Evolutionary conservation across 2,797 vertebrate genomes (phyloP).

Genomic region (Pangasius djambal): DNA sequence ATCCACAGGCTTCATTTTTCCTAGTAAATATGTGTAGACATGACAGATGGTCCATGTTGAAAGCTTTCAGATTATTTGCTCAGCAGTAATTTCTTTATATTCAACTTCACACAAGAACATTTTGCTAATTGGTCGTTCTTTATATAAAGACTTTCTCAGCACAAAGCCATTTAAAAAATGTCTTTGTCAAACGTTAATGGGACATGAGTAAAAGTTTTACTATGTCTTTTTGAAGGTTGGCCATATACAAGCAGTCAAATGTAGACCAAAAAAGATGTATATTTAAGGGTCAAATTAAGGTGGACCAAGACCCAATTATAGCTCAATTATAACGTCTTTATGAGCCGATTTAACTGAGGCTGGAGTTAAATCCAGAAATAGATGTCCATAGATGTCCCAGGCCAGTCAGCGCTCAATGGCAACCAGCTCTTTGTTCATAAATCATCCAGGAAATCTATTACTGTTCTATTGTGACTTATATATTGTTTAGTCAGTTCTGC

Average conservation of each 20-base stretch:
- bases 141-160: not conserved
- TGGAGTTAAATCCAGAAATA: not conserved
- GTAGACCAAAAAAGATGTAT: not conserved
- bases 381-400: not conserved
- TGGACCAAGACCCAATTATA: conserved; percentile 3
- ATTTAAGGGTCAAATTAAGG: not conserved
- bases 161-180: not conserved
- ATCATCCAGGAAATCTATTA: not conserved
- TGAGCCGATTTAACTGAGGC: not conserved
- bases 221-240: not conserved
- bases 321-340: not conserved
- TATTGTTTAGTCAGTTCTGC: not conserved
- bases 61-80: conserved; percentile 10
- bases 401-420: too few species aligned
- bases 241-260: not conserved
- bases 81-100: conserved; percentile 11
- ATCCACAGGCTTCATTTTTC: conserved; percentile 7
- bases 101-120: not conserved
- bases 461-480: not conserved
- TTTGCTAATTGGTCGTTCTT: conserved; percentile 15
- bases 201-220: not conserved
- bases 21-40: not conserved
- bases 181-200: not conserved
- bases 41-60: not conserved
- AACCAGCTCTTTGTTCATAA: not conserved